phyloP scores from a whole-genome alignment of 2,888 invertebrate species.

The Yponomeuta malinellus region DNA sequence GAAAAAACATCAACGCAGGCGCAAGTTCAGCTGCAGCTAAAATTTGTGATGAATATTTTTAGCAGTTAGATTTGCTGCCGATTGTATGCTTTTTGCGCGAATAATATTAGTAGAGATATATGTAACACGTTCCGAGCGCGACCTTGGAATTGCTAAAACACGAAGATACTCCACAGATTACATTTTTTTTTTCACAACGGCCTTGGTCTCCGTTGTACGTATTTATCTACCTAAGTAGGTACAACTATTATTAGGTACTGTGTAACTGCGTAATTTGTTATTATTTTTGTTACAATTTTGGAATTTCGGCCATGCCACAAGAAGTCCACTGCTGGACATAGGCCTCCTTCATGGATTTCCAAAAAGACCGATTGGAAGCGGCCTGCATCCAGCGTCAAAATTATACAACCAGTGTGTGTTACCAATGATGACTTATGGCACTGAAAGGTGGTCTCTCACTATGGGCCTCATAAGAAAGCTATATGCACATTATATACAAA shows the following conservation, averaged over 20 bases:
- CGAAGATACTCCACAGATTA: background rate
- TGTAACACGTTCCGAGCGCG: background rate
- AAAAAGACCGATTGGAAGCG: too few species aligned
- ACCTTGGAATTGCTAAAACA: background rate
- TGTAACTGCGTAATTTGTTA: background rate
- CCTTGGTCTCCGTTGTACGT: background rate
- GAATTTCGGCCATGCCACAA: too few species aligned
- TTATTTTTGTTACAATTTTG: background rate
- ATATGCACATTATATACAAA: too few species aligned
- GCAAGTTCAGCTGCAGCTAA: background rate
- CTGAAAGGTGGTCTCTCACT: too few species aligned
- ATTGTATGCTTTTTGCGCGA: background rate
- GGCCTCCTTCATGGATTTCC: too few species aligned
- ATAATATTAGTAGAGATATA: background rate
- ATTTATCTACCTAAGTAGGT: background rate
- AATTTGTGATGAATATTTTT: background rate
- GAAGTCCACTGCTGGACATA: too few species aligned
- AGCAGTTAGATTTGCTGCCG: background rate
- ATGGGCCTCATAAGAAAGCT: too few species aligned
- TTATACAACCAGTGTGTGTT: too few species aligned
- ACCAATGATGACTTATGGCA: too few species aligned
- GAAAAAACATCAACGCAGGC: conserved; percentile 14
- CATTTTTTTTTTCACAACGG: background rate
- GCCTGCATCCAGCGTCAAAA: too few species aligned
- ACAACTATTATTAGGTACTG: background rate